Evolutionary conservation across 2,797 vertebrate genomes (phyloP).

Genomic region (Euthynnus affinis): DNA sequence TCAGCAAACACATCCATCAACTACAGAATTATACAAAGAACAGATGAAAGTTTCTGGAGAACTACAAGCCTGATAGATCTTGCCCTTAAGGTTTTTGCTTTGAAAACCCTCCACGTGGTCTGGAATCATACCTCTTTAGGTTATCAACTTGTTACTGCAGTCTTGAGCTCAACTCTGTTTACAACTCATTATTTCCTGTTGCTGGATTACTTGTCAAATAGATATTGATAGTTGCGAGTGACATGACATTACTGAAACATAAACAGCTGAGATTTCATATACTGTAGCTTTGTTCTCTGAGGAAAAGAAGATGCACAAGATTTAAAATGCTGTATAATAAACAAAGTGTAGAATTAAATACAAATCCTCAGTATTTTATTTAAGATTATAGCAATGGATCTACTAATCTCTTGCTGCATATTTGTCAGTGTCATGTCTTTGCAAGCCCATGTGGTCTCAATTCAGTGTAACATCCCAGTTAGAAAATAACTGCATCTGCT

Average conservation of each 20-base stretch:
- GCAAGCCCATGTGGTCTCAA: constrained; percentile 66
- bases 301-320: background rate
- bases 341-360: constrained; percentile 53
- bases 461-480: constrained; percentile 41
- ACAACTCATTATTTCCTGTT: constrained; percentile 43
- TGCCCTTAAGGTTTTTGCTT: constrained; percentile 61
- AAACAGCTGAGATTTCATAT: constrained; percentile 23
- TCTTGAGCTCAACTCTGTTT: constrained; percentile 35
- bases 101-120: constrained; percentile 23
- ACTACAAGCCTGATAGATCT: constrained; percentile 54
- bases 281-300: background rate
- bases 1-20: constrained; percentile 76
- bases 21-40: constrained; percentile 68
- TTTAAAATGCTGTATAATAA: constrained; percentile 23
- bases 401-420: constrained; percentile 38
- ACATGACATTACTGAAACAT: constrained; percentile 32
- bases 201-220: constrained; percentile 40
- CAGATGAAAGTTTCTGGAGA: constrained; percentile 54
- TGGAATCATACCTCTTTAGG: constrained; percentile 45
- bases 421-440: constrained; percentile 66
- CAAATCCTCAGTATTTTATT: constrained; percentile 28
- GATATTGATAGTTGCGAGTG: background rate
- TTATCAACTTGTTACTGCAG: constrained; percentile 44
- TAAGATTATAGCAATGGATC: constrained; percentile 50
- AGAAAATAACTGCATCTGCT: constrained; percentile 49